phyloP scores from a whole-genome alignment of 2,888 invertebrate genomes.

The Chaetogeoica ovagalla region DNA sequence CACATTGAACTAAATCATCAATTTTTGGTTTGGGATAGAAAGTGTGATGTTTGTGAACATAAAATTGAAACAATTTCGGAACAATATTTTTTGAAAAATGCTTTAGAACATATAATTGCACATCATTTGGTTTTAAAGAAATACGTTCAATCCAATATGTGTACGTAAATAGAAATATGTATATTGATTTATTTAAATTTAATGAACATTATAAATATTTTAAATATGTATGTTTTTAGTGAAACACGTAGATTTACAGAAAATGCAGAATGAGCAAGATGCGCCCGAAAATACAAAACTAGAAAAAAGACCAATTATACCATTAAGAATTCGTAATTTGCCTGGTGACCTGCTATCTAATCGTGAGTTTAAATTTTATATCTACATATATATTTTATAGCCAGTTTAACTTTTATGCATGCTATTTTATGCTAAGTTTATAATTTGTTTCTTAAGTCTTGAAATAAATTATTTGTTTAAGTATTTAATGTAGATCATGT shows the following conservation, averaged over 20 bases:
- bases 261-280: background rate
- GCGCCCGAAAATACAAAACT: no score
- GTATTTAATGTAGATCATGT: no score
- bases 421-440: no score
- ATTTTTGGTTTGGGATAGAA: constrained; percentile 6
- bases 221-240: background rate
- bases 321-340: no score
- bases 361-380: no score
- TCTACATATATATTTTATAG: no score
- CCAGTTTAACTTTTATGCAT: no score
- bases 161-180: constrained; percentile 7
- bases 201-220: background rate
- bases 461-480: no score
- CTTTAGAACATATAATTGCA: constrained; percentile 27
- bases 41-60: background rate
- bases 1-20: constrained; percentile 28
- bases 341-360: no score
- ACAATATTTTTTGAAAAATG: constrained; percentile 23
- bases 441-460: no score
- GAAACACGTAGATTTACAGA: background rate
- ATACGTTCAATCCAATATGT: background rate
- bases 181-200: background rate
- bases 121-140: constrained; percentile 27
- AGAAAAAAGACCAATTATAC: no score
- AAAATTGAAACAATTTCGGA: background rate